Conservation (phyloP, 1,140 invertebrate genomes). For the Diplogasteroides magnus region DNA sequence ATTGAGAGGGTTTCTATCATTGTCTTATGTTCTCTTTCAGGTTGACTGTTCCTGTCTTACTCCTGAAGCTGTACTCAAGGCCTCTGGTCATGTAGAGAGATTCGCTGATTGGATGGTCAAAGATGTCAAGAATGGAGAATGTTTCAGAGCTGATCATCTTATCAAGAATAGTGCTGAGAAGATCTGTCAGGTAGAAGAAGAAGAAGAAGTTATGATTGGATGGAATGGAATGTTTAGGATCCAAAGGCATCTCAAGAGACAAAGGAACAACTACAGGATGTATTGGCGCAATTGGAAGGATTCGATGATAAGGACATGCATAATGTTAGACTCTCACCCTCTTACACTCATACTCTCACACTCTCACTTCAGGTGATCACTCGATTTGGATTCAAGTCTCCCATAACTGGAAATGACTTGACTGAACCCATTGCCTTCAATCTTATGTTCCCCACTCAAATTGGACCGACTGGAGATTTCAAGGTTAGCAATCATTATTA, state of each 20-base stretch:
- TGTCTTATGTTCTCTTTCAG: neutral
- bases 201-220: neutral
- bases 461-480: slow-evolving; percentile 80
- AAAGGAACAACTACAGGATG: slow-evolving; percentile 58
- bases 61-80: slow-evolving; percentile 90
- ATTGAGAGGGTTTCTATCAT: neutral
- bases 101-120: slow-evolving; percentile 99
- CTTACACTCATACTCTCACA: neutral
- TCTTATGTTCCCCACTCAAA: slow-evolving; percentile 94
- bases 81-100: slow-evolving; percentile 95
- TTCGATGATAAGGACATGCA: slow-evolving; percentile 84
- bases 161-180: slow-evolving; percentile 77
- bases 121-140: slow-evolving; percentile 88
- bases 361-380: slow-evolving; percentile 62
- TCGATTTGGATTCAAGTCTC: slow-evolving; percentile 88
- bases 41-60: slow-evolving; percentile 96
- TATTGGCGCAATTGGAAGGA: slow-evolving; percentile 67
- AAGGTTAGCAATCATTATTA: too few relatives aligned
- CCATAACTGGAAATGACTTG: slow-evolving; percentile 85
- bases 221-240: slow-evolving; percentile 71
- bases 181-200: slow-evolving; percentile 35
- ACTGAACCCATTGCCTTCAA: slow-evolving; percentile 94
- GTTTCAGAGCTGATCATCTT: slow-evolving; percentile 93
- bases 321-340: slow-evolving; percentile 35
- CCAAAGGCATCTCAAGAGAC: slow-evolving; percentile 72